Evolutionary conservation across 2,797 vertebrate species (phyloP).

Genomic region (Amphiprion clarkii): DNA sequence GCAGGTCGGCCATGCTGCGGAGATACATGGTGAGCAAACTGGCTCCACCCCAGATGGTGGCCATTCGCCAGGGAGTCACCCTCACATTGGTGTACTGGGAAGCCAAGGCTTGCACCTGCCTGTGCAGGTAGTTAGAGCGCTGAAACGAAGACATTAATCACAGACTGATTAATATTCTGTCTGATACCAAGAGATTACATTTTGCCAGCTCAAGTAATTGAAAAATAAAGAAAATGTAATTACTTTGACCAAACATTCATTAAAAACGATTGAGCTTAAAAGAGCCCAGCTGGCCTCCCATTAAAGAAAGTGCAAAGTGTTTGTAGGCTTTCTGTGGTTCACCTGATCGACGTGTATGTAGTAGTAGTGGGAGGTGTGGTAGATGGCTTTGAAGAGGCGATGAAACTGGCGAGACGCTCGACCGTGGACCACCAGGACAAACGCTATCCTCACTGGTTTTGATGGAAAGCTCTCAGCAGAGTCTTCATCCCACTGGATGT

Average conservation of each 20-base stretch:
- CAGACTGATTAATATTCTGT: neutral
- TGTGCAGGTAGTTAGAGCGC: conserved; percentile 96
- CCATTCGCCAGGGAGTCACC: conserved; percentile 96
- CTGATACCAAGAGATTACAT: neutral
- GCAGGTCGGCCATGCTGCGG: conserved; percentile 95
- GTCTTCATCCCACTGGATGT: conserved; percentile 97
- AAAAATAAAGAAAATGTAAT: neutral
- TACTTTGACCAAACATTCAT: neutral
- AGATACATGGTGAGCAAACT: conserved; percentile 97
- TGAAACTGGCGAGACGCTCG: conserved; percentile 95
- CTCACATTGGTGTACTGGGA: conserved; percentile 92
- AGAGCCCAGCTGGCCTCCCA: neutral
- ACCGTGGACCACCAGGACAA: conserved; percentile 96
- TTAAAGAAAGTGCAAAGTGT: neutral
- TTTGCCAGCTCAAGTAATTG: neutral
- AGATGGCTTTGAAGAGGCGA: conserved; percentile 99
- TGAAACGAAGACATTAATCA: conserved; percentile 68
- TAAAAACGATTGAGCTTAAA: neutral
- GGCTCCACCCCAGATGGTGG: conserved; percentile 99
- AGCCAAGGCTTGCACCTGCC: conserved; percentile 91
- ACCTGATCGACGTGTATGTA: conserved; percentile 99
- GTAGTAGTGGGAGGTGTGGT: conserved; percentile 97
- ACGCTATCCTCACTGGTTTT: conserved; percentile 93
- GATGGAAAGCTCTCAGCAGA: conserved; percentile 89
- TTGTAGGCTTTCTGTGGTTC: conserved; percentile 21